Base-by-base conservation (phyloP, 2,888 invertebrate genomes). In the Patella ulyssiponensis region DNA sequence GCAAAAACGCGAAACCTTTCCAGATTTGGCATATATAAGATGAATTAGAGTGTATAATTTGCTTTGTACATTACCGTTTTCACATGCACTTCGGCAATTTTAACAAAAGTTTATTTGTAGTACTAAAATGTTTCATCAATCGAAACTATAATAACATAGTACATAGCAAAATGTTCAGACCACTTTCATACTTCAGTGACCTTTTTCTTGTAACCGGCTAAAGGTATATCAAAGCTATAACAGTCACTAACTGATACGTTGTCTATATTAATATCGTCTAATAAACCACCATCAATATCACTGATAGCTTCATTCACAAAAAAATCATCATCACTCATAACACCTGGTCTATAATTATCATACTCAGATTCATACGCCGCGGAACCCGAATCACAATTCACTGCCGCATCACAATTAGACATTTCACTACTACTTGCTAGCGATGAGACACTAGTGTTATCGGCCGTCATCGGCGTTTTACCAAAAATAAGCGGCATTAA, bases 341-440 rank as follows among this genome's bases (percentile, higher is more conserved):
- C 88, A 4, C 92, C 92, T 2, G 94, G 92, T 80, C 94, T 92
- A 86, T 94, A 94, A 88, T 94, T 94, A 90, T 95, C 95, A 88
- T 94, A 94, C 87, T 95, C 95, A 7, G 94, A 94, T 89, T 96
- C 96, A 92, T 97, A 97, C 85, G 96, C 94, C 75, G 87, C 85
- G 14, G 91, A 91, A 3, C 89, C 86, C 1, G 88, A 88, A 77
- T 91, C 90, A 56, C 87, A 84, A 80, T 90, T 90, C n/a, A 91
- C 78, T 15, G 87, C 87, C 1, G 90, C 88, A 78, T 91, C 91
- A 78, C 90, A 90, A 44, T 86, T 83, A 3, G 91, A 91, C 88
- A 91, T 89, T 80, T 91, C 91, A 79, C 91, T 91, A 78, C 90
- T 88, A 74, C 89, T 88, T 20, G 88, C 89, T 2, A 91, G 84